A percentile compares a stretch with the other conserved stretches of the same genome.
Evolutionary conservation across 2,888 invertebrate genomes (phyloP).

Genomic region (Hydrotaea cyrtoneurina): DNA sequence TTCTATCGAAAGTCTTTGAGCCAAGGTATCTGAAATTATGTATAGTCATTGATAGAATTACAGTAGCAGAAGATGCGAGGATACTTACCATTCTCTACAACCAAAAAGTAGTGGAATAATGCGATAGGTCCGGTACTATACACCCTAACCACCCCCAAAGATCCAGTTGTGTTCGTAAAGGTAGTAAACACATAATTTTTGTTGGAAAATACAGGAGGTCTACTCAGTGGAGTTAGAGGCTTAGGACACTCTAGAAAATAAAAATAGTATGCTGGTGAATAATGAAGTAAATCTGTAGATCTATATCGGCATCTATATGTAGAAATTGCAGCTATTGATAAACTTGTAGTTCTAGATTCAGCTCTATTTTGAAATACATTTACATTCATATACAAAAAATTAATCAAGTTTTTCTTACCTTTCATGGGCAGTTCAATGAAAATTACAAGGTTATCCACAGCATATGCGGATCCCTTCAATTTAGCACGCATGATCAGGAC

Average conservation of each 20-base stretch:
- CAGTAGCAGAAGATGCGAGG: no score
- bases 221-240: not conserved
- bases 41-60: not conserved
- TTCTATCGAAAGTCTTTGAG: constrained; percentile 60
- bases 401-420: no score
- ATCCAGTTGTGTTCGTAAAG: constrained; percentile 66
- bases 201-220: constrained; percentile 49
- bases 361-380: no score
- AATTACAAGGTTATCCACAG: constrained; percentile 60
- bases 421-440: constrained; percentile 66
- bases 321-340: no score
- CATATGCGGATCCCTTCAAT: constrained; percentile 8
- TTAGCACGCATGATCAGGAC: constrained; percentile 58
- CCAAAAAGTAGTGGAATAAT: constrained; percentile 64
- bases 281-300: no score
- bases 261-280: no score
- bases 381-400: no score
- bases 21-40: constrained; percentile 37
- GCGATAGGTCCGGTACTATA: constrained; percentile 50
- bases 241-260: constrained; percentile 49
- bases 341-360: no score
- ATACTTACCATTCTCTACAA: constrained; percentile 65
- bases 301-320: no score
- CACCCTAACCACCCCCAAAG: constrained; percentile 68
- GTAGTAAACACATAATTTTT: constrained; percentile 58